A percentile compares a stretch with the other conserved stretches of the same genome.
Conservation (phyloP, 2,113 vertebrate genomes). For the Cololabis saira region DNA sequence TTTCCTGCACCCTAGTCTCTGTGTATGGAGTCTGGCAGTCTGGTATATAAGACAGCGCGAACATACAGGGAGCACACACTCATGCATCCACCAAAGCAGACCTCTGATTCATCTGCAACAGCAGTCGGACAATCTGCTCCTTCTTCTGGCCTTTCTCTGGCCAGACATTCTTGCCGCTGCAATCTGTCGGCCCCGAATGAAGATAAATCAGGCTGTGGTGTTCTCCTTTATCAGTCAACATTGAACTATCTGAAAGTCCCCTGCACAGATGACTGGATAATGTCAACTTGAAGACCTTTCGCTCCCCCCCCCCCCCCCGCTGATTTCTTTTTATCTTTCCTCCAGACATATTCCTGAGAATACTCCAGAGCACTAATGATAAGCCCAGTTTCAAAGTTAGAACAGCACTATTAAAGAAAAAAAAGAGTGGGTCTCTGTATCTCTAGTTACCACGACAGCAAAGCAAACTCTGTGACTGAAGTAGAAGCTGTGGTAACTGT, state of each 20-base stretch:
- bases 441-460: conserved; percentile 11
- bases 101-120: conserved; percentile 66
- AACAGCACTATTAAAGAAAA: conserved; percentile 15
- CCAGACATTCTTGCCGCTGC: conserved; percentile 73
- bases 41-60: conserved; percentile 61
- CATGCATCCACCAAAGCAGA: conserved; percentile 63
- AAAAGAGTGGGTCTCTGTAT: conserved; percentile 15
- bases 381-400: conserved; percentile 48
- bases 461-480: neutral
- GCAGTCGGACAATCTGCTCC: conserved; percentile 76
- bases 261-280: conserved; percentile 80
- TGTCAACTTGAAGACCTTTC: conserved; percentile 71
- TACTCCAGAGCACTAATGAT: conserved; percentile 47
- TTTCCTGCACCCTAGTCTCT: conserved; percentile 68
- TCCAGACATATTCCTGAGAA: conserved; percentile 58
- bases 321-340: conserved; percentile 59
- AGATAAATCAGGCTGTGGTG: conserved; percentile 82
- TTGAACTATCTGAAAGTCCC: conserved; percentile 66
- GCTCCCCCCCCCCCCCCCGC: conserved; percentile 10
- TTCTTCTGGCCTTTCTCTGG: conserved; percentile 74
- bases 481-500: conserved; percentile 4
- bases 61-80: conserved; percentile 68
- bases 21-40: conserved; percentile 76
- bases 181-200: conserved; percentile 69
- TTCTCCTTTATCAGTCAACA: conserved; percentile 81